Conservation (phyloP, 2,888 invertebrate species). For the Bedellia somnulentella region DNA sequence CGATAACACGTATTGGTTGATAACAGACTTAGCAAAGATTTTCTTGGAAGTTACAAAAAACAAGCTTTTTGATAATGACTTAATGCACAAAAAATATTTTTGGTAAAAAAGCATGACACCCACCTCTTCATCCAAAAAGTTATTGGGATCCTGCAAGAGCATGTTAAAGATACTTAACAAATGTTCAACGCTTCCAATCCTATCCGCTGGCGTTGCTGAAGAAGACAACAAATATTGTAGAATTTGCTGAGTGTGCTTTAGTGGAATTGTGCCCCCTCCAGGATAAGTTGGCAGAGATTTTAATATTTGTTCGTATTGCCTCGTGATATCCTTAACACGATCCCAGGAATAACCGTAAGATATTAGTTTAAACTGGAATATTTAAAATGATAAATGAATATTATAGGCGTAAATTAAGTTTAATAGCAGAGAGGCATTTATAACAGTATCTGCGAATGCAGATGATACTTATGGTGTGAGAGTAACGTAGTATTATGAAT, state of each 20-base stretch:
- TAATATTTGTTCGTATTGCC: constrained; percentile 57
- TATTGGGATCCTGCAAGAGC: constrained; percentile 51
- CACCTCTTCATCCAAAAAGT: constrained; percentile 75
- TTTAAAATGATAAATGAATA: too few species aligned
- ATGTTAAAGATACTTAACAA: constrained; percentile 61
- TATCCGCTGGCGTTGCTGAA: constrained; percentile 30
- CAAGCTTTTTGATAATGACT: constrained; percentile 1
- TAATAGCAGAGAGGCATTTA: too few species aligned
- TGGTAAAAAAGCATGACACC: too few species aligned
- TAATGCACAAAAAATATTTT: too few species aligned
- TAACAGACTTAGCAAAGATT: too few species aligned
- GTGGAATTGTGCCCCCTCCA: constrained; percentile 67
- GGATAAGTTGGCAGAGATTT: constrained; percentile 54
- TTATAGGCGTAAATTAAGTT: too few species aligned
- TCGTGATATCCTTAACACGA: constrained; percentile 56
- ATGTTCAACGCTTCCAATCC: constrained; percentile 63
- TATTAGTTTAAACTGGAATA: constrained; percentile 38
- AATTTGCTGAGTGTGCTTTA: constrained; percentile 60
- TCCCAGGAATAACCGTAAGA: constrained; percentile 66
- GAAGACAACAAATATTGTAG: constrained; percentile 49
- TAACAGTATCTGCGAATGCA: neutral
- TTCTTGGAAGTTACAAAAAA: too few species aligned
- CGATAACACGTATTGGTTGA: too few species aligned
- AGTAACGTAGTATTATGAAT: too few species aligned
- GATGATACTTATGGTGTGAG: neutral